These are phyloP conservation scores for Lordiphosa stackelbergi DNA, from an alignment of 1,140 invertebrate genomes.

Conservation along the genomic window DNA sequence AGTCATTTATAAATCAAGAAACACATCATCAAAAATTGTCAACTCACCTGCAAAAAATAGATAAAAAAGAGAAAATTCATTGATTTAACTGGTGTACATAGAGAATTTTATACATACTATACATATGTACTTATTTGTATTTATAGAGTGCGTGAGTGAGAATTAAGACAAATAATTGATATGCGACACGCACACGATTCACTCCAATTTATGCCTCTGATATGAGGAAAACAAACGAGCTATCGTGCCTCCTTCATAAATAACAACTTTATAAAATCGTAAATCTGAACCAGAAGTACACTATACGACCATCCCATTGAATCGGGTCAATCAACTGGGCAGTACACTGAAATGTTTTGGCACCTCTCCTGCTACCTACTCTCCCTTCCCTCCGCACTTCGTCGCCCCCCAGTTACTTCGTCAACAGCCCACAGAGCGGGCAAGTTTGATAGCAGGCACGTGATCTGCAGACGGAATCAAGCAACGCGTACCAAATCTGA, in stretches of 20 bases:
- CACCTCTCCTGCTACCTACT: neutral
- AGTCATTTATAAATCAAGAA: too few species aligned
- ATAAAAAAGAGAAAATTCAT: too few species aligned
- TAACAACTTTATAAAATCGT: constrained; percentile 44
- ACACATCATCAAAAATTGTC: too few species aligned
- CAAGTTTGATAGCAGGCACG: constrained; percentile 60
- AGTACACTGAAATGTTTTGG: constrained; percentile 3
- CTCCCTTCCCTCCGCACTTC: neutral
- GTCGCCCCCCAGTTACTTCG: neutral
- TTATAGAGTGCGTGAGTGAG: too few species aligned
- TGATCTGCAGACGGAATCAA: constrained; percentile 58
- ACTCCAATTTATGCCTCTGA: constrained; percentile 63
- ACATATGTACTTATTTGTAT: too few species aligned
- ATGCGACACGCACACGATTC: constrained; percentile 52
- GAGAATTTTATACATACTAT: too few species aligned
- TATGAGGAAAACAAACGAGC: constrained; percentile 52
- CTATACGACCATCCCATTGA: constrained; percentile 20
- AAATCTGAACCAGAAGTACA: constrained; percentile 36
- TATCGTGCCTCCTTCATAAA: constrained; percentile 43
- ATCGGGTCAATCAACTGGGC: constrained; percentile 65
- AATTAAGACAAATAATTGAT: constrained; percentile 36
- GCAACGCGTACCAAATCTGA: constrained; percentile 50
- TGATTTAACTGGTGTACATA: too few species aligned
- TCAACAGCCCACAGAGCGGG: neutral
- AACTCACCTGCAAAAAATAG: too few species aligned